Base-by-base conservation (phyloP, 2,888 invertebrate species). In the Cryptocheilus praepositus region DNA sequence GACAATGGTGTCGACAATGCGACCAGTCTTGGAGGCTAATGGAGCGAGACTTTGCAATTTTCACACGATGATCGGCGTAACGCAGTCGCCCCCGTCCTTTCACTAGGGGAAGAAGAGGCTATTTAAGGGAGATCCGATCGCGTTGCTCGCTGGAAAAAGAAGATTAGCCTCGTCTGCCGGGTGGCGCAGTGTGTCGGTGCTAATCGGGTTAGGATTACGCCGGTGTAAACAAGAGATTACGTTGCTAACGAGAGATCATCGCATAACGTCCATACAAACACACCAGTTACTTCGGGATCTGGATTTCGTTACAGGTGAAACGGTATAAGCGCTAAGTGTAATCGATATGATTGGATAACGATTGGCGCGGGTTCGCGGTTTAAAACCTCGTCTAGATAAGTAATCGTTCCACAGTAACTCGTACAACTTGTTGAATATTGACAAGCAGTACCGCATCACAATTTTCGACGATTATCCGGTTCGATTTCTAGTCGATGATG, bases 41-140 rank as follows among this genome's bases (percentile, higher is more conserved):
- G 80, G 84, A 81, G 71, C 81, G 78, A 77, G 70, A 79, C 76
- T 81, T 81, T 67, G 76, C 76, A 83, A 78, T 83, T 84, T 84
- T 84, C 84, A 84, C 83, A 82, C 84, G 83, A 81, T 82, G 71
- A 73, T 74, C 69, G 70, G 64, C 67, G 74, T 74, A 73, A 74
- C 73, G 70, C 69, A 64, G 67, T 67, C 71, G 57, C 63, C 72
- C 61, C 52, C 68, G 64, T 69, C 54, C 70, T 46, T 64, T 55
- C 49, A 49, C 67, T 52, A 49, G n/a, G 53, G 68, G 49, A 55
- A 61, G 64, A 61, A 61, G 54, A 66, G 67, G 56, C 63, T 54
- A 64, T 70, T 70, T 70, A 64, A 67, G 56, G 62, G 60, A 65
- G 65, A 74, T 76, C 73, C 62, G 68, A 72, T 64, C 71, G 61